Conservation (phyloP, 2,888 invertebrate genomes). For the Pecten maximus region DNA sequence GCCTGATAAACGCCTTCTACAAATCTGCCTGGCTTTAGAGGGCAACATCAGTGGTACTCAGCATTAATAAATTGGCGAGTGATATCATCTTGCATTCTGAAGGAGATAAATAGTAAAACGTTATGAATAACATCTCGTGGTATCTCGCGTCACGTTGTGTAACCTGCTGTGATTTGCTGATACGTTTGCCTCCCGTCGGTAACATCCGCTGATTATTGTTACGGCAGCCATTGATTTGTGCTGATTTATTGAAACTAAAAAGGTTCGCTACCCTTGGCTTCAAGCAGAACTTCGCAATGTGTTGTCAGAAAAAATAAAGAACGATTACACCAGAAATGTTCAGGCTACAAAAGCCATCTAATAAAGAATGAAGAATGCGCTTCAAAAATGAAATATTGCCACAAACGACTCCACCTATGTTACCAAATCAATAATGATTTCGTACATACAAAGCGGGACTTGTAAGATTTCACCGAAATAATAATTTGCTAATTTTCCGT, state of each 20-base stretch:
- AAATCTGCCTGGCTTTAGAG: background rate
- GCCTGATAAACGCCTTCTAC: background rate
- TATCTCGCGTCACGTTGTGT: conserved; percentile 29
- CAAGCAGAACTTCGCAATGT: background rate
- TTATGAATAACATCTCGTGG: background rate
- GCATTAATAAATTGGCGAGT: conserved; percentile 21
- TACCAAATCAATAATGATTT: background rate
- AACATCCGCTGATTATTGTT: conserved; percentile 33
- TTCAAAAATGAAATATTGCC: background rate
- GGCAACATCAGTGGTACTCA: background rate
- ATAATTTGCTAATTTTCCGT: too few relatives aligned
- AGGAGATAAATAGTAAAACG: conserved; percentile 7
- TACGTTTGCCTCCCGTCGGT: conserved; percentile 28
- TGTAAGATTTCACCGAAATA: background rate
- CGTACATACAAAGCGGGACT: background rate
- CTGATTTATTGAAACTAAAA: conserved; percentile 2
- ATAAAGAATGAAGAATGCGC: background rate
- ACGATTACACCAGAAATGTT: background rate
- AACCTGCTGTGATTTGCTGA: conserved; percentile 17
- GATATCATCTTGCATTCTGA: conserved; percentile 33
- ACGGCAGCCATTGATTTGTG: conserved; percentile 15
- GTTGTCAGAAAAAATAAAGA: background rate
- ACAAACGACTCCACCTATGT: background rate
- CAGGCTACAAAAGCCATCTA: background rate
- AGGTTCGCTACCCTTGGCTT: background rate